Percentiles rank a stretch among this genome's conserved stretches.
Evolutionary conservation across 2,888 invertebrate genomes (phyloP).

Genomic region (Drosophila ochracea): DNA sequence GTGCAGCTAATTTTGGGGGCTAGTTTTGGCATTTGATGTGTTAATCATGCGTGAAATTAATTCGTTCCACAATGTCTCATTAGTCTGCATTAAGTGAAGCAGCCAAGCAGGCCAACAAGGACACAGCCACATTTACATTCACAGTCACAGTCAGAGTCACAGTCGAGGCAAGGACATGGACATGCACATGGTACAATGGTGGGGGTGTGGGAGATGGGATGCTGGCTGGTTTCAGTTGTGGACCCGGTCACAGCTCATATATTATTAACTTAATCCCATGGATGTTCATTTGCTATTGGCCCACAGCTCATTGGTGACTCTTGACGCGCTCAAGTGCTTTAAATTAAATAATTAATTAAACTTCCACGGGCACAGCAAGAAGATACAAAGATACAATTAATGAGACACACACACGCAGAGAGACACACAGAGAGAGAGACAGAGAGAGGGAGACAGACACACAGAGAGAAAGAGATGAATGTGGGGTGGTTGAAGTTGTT

Average conservation of each 20-base stretch:
- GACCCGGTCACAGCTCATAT: constrained; percentile 66
- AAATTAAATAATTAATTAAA: constrained; percentile 81
- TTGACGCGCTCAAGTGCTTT: constrained; percentile 77
- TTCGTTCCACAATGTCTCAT: constrained; percentile 82
- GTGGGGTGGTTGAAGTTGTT: constrained; percentile 1
- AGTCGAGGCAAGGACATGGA: constrained; percentile 15
- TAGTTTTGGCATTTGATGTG: constrained; percentile 74
- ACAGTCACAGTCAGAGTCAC: constrained; percentile 8
- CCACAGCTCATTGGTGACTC: constrained; percentile 66
- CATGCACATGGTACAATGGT: constrained; percentile 15
- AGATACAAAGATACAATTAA: constrained; percentile 18
- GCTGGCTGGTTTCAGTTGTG: neutral
- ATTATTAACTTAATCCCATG: constrained; percentile 80
- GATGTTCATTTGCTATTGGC: constrained; percentile 62
- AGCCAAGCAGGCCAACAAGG: constrained; percentile 62
- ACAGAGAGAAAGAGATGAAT: neutral
- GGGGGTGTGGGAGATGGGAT: neutral
- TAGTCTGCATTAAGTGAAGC: constrained; percentile 82
- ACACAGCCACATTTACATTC: constrained; percentile 26
- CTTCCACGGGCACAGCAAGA: constrained; percentile 51
- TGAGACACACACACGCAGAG: neutral
- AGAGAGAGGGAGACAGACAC: neutral
- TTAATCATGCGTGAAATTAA: constrained; percentile 84
- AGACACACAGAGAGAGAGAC: neutral
- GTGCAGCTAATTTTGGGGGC: neutral